Conservation (phyloP, 1,140 invertebrate genomes). For the Wasmannia auropunctata region DNA sequence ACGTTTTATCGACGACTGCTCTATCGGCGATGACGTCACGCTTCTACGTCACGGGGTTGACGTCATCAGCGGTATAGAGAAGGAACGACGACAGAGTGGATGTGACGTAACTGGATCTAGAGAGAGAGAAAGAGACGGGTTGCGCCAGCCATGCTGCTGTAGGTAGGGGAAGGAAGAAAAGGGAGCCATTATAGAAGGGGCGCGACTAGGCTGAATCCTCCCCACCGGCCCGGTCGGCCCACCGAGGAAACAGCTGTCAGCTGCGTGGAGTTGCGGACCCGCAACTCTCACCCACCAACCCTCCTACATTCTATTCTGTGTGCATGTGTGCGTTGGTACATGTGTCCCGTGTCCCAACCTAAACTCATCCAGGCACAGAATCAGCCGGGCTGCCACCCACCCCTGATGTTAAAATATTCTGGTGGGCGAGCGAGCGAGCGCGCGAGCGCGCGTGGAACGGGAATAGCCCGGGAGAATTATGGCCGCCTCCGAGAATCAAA, state of each 20-base stretch:
- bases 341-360: conserved; percentile 59
- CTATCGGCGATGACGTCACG: conserved; percentile 72
- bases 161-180: conserved; percentile 85
- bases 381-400: conserved; percentile 81
- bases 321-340: conserved; percentile 10
- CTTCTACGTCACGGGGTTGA: conserved; percentile 82
- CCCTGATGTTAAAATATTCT: conserved; percentile 85
- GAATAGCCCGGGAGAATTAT: conserved; percentile 85
- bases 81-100: conserved; percentile 62
- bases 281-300: conserved; percentile 75
- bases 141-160: conserved; percentile 83
- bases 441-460: conserved; percentile 78
- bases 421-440: conserved; percentile 78
- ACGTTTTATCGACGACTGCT: conserved; percentile 60
- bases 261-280: conserved; percentile 82
- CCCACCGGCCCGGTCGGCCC: conserved; percentile 84
- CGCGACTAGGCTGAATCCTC: conserved; percentile 86
- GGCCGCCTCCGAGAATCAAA: conserved; percentile 85
- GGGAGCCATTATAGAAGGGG: conserved; percentile 86
- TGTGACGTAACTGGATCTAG: conserved; percentile 68
- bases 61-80: conserved; percentile 75
- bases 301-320: conserved; percentile 72
- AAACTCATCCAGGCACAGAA: conserved; percentile 69
- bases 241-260: conserved; percentile 86
- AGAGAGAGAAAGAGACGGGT: conserved; percentile 69